Base-by-base conservation (phyloP, 2,113 vertebrate species). In the Delphinus delphis region DNA sequence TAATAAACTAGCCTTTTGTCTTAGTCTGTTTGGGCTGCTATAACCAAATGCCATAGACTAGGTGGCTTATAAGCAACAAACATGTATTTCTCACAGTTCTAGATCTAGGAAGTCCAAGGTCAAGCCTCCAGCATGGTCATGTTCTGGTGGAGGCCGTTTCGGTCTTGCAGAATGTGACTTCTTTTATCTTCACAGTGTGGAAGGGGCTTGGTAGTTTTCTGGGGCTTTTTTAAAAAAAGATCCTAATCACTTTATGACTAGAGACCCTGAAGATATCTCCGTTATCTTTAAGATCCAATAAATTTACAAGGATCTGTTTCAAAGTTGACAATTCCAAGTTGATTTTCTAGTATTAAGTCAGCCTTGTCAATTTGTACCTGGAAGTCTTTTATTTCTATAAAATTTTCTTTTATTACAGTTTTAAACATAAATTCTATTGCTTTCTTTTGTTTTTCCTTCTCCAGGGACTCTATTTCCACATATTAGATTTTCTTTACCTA, bases 271-370 rank as follows among this genome's bases (percentile, higher is more conserved):
- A 31, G n/a, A 65, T 94, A 41, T n/a, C 53, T 62, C 68, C 33
- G 71, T 63, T 74, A 74, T n/a, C 21, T 74, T 94, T 65, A 90
- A 89, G 89, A 36, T 82, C 92, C 89, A 73, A 28, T 67, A 44
- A 83, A 36, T 84, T 67, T 83, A 83, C 23, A 33, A 76, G 28
- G 26, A 67, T 58, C 36, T 58, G 47, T 90, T 90, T 90, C 12
- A 67, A 25, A 90, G 55, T 44, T 63, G 11, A 63, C 20, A 5
- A 18, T 71, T 88, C 8, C n/a, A 63, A 67, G 28, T n/a, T 63
- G 67, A 82, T 89, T 65, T 89, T 89, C 44, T 73, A 82, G 55
- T 53, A 94, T 73, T n/a, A 71, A 81, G 33, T 53, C 23, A n/a
- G 31, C 18, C 41, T 62, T 67, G 6, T 77, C 28, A 41, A 67